Evolutionary conservation across 2,888 invertebrate genomes (phyloP), one percentile per base, ranked within the genome.

Genomic region (Entomobrya multifasciata): DNA sequence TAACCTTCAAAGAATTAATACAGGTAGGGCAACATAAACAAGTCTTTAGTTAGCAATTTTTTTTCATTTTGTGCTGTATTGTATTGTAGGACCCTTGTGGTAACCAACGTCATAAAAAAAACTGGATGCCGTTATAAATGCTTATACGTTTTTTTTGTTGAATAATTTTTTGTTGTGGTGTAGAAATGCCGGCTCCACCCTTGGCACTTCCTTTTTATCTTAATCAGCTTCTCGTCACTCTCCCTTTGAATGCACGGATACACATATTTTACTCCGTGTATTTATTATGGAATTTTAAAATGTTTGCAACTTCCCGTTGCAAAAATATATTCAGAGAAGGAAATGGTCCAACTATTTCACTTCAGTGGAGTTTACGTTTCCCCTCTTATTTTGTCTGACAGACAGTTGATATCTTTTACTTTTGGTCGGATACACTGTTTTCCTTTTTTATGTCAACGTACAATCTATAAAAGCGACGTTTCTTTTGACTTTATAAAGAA

Each of bases 141-240:
- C 41, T 49, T n/a, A n/a, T n/a, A n/a, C n/a, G n/a, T 36, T 36
- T 25, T 55, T 36, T 70, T 72, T 72, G 25, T 72, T 72, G 72
- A 36, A 60, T 82, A 72, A 72, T 72, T 47, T 36, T 4, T 70
- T 70, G 60, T 47, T 82, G n/a, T 57, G 72, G 25, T 57, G 55
- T 10, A 44, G 20, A n/a, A 27, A 60, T 44, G 17, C 27, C 72
- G 36, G 72, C 81, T 60, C 81, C 81, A 72, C 81, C 81, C 72
- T 82, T 72, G 6, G 72, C 20, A 72, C 60, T 82, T 72, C 81
- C 55, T 82, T 82, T 65, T 70, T 10, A 49, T 13, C 72, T 72
- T 70, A 57, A 82, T 57, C 81, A 82, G 41, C 25, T 72, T 27
- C 72, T 82, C 44, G 25, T 82, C 70, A n/a, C 70, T 36, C 36